phyloP scores from a whole-genome alignment of 2,113 vertebrate genomes.

The Paramormyrops kingsleyae region DNA sequence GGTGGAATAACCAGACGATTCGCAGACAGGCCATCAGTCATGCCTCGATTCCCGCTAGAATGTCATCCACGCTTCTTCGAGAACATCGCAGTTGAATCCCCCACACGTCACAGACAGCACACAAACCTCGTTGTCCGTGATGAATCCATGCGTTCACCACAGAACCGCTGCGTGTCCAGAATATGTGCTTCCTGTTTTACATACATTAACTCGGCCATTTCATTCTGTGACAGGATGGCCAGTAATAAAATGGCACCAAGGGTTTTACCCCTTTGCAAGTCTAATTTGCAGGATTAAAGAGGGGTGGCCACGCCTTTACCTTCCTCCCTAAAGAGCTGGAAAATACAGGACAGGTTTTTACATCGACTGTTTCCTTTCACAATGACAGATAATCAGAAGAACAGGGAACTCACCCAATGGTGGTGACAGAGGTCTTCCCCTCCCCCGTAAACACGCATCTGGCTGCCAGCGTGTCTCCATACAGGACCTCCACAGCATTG shows the following conservation, averaged over 20 bases:
- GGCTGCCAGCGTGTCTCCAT: slow-evolving; percentile 80
- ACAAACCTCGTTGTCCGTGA: neutral
- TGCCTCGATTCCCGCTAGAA: neutral
- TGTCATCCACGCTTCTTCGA: neutral
- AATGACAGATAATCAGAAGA: neutral
- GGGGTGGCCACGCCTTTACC: neutral
- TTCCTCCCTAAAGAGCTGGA: neutral
- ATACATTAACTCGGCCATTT: neutral
- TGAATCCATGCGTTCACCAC: neutral
- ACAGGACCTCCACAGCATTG: slow-evolving; percentile 66
- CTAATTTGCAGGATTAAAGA: slow-evolving; percentile 5
- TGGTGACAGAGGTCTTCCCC: slow-evolving; percentile 74
- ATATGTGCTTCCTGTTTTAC: neutral
- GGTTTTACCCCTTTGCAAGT: neutral
- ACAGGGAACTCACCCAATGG: slow-evolving; percentile 74
- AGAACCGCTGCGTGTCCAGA: neutral
- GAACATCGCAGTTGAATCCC: neutral
- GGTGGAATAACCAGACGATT: neutral
- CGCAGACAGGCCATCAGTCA: neutral
- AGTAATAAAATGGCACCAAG: neutral
- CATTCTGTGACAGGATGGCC: neutral
- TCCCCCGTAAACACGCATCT: slow-evolving; percentile 91
- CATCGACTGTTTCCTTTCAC: neutral
- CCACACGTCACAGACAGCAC: neutral
- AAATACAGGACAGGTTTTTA: neutral